Evolutionary conservation across 64 coral and sea anemone species (phyloP).

Genomic region (Anthopleura sola): DNA sequence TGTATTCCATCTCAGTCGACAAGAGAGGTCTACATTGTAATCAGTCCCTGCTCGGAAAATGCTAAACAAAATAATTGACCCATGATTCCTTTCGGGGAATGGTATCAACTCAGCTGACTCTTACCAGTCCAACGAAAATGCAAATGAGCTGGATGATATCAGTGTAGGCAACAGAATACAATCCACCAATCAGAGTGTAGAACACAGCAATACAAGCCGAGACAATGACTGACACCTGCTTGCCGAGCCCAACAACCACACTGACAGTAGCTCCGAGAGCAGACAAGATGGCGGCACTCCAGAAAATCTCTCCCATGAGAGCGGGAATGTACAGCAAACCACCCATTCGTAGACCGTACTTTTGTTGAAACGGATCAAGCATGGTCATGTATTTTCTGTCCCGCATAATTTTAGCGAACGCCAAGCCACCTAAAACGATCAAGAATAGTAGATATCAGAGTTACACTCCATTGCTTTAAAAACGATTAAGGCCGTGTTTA

Average conservation of each 20-base stretch:
- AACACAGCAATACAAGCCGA: slow-evolving; percentile 64
- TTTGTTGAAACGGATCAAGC: slow-evolving; percentile 83
- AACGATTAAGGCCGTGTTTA: no score
- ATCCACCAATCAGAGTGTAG: slow-evolving; percentile 90
- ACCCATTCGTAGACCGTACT: slow-evolving; percentile 73
- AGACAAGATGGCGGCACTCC: slow-evolving; percentile 60
- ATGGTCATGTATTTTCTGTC: slow-evolving; percentile 59
- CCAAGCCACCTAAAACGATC: slow-evolving; percentile 58
- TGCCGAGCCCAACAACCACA: slow-evolving; percentile 57
- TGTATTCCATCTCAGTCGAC: no score
- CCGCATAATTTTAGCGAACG: slow-evolving; percentile 93
- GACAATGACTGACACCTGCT: slow-evolving; percentile 52
- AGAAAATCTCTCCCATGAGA: slow-evolving; percentile 63
- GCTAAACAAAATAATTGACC: no score
- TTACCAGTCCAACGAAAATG: slow-evolving; percentile 94
- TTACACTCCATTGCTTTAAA: no score
- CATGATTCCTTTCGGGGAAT: no score
- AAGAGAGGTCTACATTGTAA: no score
- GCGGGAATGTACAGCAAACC: slow-evolving; percentile 53
- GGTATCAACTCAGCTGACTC: background rate
- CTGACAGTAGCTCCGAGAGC: slow-evolving; percentile 86
- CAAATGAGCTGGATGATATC: slow-evolving; percentile 94
- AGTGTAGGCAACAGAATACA: slow-evolving; percentile 96
- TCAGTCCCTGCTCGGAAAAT: no score
- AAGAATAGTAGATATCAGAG: background rate